Evolutionary conservation across 1,140 invertebrate genomes (phyloP).

Genomic region (Idris sp.): DNA sequence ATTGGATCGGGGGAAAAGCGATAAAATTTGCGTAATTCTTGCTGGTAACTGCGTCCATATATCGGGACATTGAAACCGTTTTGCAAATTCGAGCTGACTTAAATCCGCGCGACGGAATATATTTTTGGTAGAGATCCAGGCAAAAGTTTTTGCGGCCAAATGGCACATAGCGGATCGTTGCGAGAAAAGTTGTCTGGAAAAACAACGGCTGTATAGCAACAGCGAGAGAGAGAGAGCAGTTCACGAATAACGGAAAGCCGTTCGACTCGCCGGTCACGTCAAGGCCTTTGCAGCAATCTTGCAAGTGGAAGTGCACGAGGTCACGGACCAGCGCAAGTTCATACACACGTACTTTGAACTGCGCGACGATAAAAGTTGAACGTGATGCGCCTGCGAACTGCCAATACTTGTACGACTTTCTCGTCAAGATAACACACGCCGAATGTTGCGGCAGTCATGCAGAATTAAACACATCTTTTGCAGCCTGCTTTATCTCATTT

Average conservation of each 20-base stretch:
- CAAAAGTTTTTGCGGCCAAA: constrained; percentile 12
- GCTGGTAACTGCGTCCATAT: too few relatives aligned
- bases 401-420: constrained; percentile 31
- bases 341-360: constrained; percentile 35
- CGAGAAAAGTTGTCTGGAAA: constrained; percentile 38
- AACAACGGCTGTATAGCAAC: constrained; percentile 37
- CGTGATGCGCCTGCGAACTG: constrained; percentile 42
- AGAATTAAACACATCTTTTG: constrained; percentile 38
- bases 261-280: constrained; percentile 57
- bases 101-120: background rate
- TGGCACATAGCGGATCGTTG: constrained; percentile 11
- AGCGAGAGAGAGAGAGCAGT: constrained; percentile 28
- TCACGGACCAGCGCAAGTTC: constrained; percentile 56
- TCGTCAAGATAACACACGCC: constrained; percentile 34
- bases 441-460: constrained; percentile 33
- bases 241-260: constrained; percentile 50
- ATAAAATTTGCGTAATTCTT: too few relatives aligned
- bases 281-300: constrained; percentile 49
- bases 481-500: constrained; percentile 13
- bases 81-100: constrained; percentile 23
- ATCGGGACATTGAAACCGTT: constrained; percentile 11
- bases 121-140: constrained; percentile 28
- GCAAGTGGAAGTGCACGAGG: constrained; percentile 58
- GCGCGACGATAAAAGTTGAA: constrained; percentile 40
- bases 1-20: too few relatives aligned